These are phyloP conservation scores for Crambe crambe DNA, from an alignment of 37 sponge, comb jelly and placozoan species.

Conservation along the genomic window DNA sequence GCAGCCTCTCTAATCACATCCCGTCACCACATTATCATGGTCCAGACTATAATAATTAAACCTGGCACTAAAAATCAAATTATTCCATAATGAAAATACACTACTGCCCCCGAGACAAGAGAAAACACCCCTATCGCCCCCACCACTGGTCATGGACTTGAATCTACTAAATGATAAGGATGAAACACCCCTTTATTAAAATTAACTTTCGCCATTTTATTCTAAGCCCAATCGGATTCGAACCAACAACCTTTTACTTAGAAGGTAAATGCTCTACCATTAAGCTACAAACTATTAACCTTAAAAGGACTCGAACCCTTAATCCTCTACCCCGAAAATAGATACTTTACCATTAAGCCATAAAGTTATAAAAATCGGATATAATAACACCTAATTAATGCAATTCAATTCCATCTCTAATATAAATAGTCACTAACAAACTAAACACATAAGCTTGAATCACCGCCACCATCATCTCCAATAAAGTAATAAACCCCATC, in stretches of 20 bases:
- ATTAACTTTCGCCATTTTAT: too few species aligned
- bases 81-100: conserved; percentile 81
- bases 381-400: conserved; percentile 41
- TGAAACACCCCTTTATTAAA: too few species aligned
- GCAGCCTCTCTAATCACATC: conserved; percentile 79
- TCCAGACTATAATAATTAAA: conserved; percentile 48
- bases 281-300: neutral
- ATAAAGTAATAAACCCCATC: conserved; percentile 40
- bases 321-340: conserved; percentile 66
- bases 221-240: too few species aligned
- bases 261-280: conserved; percentile 26
- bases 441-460: conserved; percentile 84
- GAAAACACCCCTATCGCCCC: conserved; percentile 77
- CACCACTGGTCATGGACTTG: conserved; percentile 79
- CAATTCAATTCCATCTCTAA: conserved; percentile 60
- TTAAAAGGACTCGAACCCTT: conserved; percentile 75
- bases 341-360: conserved; percentile 72
- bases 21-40: conserved; percentile 80
- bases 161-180: conserved; percentile 85
- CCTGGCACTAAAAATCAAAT: conserved; percentile 65
- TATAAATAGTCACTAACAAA: conserved; percentile 75
- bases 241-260: conserved; percentile 64
- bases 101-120: conserved; percentile 66
- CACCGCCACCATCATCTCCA: conserved; percentile 76
- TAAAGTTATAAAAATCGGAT: neutral